Evolutionary conservation across 2,113 vertebrate species (phyloP).

Genomic region (rat (Rattus norvegicus)): GRCr8 NC_086027.1:79677501-79678000

Average conservation of each 20-base stretch:
- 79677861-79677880: conserved; percentile 29
- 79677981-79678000: background rate
- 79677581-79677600: no score
- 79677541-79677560: no score
- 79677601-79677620: no score
- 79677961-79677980: background rate
- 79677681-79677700: background rate
- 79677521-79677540: no score
- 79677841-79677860: conserved; percentile 10
- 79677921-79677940: background rate
- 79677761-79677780: background rate
- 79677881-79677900: background rate
- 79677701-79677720: background rate
- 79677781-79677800: background rate
- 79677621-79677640: background rate
- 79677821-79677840: background rate
- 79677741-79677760: conserved; percentile 8
- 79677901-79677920: background rate
- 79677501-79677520: no score
- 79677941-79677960: background rate
- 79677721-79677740: conserved; percentile 9
- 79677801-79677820: background rate
- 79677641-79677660: conserved; percentile 29
- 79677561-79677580: no score
- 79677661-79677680: background rate